Conservation (phyloP, 2,888 invertebrate genomes). For the Osmoderma eremita region DNA sequence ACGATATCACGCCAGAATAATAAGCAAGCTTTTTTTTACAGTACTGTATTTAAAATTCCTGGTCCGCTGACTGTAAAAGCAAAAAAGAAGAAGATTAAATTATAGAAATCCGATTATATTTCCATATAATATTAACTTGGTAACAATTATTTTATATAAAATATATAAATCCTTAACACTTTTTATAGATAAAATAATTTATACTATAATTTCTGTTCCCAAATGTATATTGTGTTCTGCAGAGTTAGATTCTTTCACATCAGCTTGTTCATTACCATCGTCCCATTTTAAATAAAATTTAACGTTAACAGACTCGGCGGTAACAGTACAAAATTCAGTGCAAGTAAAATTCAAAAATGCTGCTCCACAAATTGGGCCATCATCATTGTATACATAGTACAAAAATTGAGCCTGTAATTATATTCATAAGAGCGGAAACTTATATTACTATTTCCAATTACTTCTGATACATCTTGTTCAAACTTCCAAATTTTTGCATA, state of each 20-base stretch:
- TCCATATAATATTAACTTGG: background rate
- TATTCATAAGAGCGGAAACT: background rate
- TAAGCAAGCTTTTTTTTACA: conserved; percentile 66
- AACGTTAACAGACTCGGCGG: conserved; percentile 47
- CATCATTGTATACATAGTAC: conserved; percentile 43
- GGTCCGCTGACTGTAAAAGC: conserved; percentile 79
- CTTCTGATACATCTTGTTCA: conserved; percentile 41
- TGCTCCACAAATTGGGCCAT: conserved; percentile 50
- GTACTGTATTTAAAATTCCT: conserved; percentile 91
- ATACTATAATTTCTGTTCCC: conserved; percentile 24
- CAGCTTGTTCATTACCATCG: conserved; percentile 36
- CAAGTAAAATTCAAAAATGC: conserved; percentile 51
- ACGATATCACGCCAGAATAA: conserved; percentile 3
- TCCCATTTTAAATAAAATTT: conserved; percentile 47
- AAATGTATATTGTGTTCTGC: background rate
- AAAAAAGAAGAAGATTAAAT: conserved; percentile 78
- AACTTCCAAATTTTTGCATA: conserved; percentile 52
- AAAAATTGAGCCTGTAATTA: conserved; percentile 40
- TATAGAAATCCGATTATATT: conserved; percentile 28
- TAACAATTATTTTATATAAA: conserved; percentile 8
- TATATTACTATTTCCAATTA: conserved; percentile 21
- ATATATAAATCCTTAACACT: conserved; percentile 15
- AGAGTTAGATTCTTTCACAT: conserved; percentile 2
- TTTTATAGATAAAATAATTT: conserved; percentile 33
- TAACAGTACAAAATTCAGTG: conserved; percentile 52